Evolutionary conservation across 2,888 invertebrate genomes (phyloP).

Genomic region (Troides helena): DNA sequence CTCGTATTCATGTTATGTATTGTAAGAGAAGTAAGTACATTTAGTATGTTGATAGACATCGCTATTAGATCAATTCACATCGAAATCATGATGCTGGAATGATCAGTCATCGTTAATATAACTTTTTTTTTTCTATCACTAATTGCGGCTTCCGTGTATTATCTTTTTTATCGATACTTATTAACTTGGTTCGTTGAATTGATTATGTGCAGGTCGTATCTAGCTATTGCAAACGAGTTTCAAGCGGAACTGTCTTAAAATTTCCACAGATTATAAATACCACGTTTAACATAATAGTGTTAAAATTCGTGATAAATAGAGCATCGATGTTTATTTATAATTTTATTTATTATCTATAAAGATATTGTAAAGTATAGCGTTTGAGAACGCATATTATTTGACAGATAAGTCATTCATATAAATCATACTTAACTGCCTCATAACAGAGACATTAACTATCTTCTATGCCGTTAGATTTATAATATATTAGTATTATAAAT

Average conservation of each 20-base stretch:
- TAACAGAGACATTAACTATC: constrained; percentile 76
- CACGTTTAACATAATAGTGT: no score
- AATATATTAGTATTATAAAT: constrained; percentile 37
- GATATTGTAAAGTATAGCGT: no score
- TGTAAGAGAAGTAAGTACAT: no score
- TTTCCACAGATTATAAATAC: not conserved
- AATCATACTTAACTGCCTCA: constrained; percentile 46
- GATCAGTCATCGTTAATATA: constrained; percentile 59
- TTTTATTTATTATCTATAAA: no score
- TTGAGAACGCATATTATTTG: no score
- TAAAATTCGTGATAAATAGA: no score
- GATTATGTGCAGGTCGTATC: constrained; percentile 43
- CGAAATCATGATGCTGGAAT: constrained; percentile 56
- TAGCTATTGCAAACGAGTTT: constrained; percentile 5
- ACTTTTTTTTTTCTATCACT: constrained; percentile 48
- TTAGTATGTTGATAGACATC: no score
- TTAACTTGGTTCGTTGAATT: constrained; percentile 59
- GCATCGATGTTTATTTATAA: no score
- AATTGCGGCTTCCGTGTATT: constrained; percentile 61
- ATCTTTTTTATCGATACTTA: constrained; percentile 62
- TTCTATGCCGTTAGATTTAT: constrained; percentile 61
- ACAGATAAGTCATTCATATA: no score
- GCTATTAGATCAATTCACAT: constrained; percentile 29
- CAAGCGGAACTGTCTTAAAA: not conserved
- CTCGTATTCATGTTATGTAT: no score